Evolutionary conservation across 2,888 invertebrate genomes (phyloP), one percentile per base, ranked within the genome.

Genomic region (Aphelenchoides bicaudatus): DNA sequence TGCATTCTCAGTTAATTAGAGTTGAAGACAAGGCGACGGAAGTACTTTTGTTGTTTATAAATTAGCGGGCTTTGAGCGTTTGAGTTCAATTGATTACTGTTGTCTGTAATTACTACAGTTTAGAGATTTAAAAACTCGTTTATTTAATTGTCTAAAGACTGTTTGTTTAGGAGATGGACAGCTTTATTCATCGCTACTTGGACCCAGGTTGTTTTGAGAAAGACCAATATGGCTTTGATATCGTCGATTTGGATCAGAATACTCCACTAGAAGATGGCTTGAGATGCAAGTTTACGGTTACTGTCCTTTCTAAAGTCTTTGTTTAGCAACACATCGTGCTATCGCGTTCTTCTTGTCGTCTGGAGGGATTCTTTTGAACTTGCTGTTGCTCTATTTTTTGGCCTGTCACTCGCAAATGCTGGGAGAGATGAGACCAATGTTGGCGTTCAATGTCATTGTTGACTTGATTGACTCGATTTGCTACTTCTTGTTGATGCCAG

Each of bases 401-500:
- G 8, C 23, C 6, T 43, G 16, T n/a, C 43, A 25, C 6, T 43
- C 43, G 10, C 43, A 43, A n/a, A 19, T 21, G 43, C 23, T 43
- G 8, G 43, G 43, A 19, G 43, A 43, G 25, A 43, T 43, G 43
- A 19, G 43, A 6, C 43, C 43, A 21, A 43, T 43, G 16, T n/a
- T 43, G 8, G 21, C 25, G 43, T 43, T 43, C n/a, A 8, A 6
- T 6, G 43, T n/a, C 23, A 43, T 25, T 25, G 43, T 43, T 25
- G 43, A 43, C 23, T n/a, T 43, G 43, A 43, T 43, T n/a, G 43
- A 43, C 23, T 19, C 43, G 10, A n/a, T 43, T n/a, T 43, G 43
- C 43, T 43, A 43, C 43, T n/a, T 43, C 8, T n/a, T 43, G 43
- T n/a, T 43, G 43, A 43, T 43, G 43, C 43, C 43, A 19, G 43